Evolutionary conservation across 2,888 invertebrate species (phyloP), one percentile per base, ranked within the genome.

Genomic region (Agonum fuliginosum): DNA sequence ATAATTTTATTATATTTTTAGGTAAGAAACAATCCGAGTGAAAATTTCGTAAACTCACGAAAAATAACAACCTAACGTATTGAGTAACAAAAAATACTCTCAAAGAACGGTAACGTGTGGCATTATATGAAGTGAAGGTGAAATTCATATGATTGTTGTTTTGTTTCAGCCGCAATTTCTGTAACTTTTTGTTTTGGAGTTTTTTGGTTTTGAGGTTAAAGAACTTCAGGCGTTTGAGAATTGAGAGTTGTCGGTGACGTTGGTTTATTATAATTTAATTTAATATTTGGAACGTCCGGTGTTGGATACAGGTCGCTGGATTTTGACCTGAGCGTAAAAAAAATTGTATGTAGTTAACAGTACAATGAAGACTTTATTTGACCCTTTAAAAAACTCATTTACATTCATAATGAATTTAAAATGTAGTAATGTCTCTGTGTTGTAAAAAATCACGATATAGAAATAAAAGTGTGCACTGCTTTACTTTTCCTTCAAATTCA

Each of bases 201-300:
- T 19, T 30, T 65, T 37, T 34, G 65, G n/a, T 8, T 2, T 2
- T 67, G 37, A 67, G 67, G 67, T 67, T 5, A 67, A 67, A 67
- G 67, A 67, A 67, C 67, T 41, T 41, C 12, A 20, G 20, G 10
- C 20, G 24, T 24, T 54, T 20, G 54, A 12, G 3, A 43, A 6
- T 17, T 14, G 6, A 43, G 3, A 43, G 6, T 48, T 19, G n/a
- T 12, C 12, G 19, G 17, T 67, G 37, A 67, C 37, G 37, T 67
- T 24, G 19, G 67, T 67, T 67, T 67, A 41, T 67, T 67, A 67
- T 41, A 67, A 41, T 67, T 41, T 67, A 67, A 43, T 41, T 43
- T 43, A 67, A 20, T 37, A 67, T 67, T 20, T 10, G 37, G 41
- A 10, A 67, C 67, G 43, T 67, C 67, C 67, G 67, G 67, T 67